Evolutionary conservation across 2,797 vertebrate species (phyloP), one percentile per base, ranked within the genome.

Genomic region (Myripristis murdjan): DNA sequence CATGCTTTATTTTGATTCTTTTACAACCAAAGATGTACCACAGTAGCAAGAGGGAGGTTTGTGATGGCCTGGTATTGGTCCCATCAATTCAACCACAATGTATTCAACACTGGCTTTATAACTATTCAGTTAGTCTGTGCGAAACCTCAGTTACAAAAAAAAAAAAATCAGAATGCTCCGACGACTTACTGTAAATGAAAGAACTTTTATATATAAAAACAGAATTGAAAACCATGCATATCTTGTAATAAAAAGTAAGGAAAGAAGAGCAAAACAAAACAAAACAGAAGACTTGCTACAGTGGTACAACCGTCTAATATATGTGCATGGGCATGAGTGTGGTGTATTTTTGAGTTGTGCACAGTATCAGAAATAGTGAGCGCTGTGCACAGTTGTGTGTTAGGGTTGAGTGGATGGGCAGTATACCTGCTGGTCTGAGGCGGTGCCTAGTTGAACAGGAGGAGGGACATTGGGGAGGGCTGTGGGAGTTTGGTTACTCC

Each of bases 401-500:
- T 4, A 59, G 56, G 48, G 52, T 5, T 3, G 61, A 48, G 53
- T 28, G 76, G 85, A 62, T 5, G 74, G 16, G 54, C 57, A 52
- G 91, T 94, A 92, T 97, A 99, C 98, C 98, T 99, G 96, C 93
- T 94, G 96, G 84, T 96, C 96, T 93, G 95, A 95, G 93, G 93
- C 91, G 91, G 91, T 94, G 93, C 93, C 96, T 95, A 95, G 95
- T 92, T 84, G 91, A 75, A 62, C 78, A 86, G 83, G 82, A 87
- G 95, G 90, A 94, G 93, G 95, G 95, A 95, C 94, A 95, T 96
- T 97, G 95, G 96, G 95, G 93, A 98, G 96, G 96, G 96, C 95
- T 93, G 98, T 98, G 92, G 98, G 97, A 93, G 95, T 98, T 97
- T 99, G 97, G 96, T 99, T 98, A 98, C 98, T 99, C 98, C 98